These are phyloP conservation scores for Heliconius hortense DNA, from an alignment of 2,888 invertebrate species.

Conservation along the genomic window DNA sequence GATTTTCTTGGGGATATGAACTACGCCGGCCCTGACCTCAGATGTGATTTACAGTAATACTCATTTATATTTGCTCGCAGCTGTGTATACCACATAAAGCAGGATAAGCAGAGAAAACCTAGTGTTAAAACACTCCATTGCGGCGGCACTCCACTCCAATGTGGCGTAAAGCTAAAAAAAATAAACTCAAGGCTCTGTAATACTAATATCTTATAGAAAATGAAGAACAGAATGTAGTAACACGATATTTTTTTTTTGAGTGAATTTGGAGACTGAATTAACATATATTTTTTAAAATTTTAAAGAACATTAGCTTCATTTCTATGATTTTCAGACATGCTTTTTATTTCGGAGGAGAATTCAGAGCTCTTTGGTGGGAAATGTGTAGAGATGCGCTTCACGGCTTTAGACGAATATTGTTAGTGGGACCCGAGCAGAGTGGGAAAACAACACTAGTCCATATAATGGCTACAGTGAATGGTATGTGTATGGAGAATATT, in stretches of 20 bases:
- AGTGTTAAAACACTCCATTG: too few relatives aligned
- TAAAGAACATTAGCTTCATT: neutral
- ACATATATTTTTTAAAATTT: neutral
- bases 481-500: constrained; percentile 45
- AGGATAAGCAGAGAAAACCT: too few relatives aligned
- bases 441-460: constrained; percentile 60
- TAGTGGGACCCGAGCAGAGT: constrained; percentile 58
- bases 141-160: too few relatives aligned
- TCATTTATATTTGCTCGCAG: neutral
- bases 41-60: constrained; percentile 57
- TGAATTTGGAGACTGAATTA: too few relatives aligned
- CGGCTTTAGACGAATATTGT: constrained; percentile 54
- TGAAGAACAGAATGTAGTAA: too few relatives aligned
- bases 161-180: neutral
- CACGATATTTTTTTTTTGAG: too few relatives aligned
- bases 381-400: constrained; percentile 52
- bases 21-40: constrained; percentile 62
- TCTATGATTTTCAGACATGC: constrained; percentile 49
- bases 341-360: constrained; percentile 56
- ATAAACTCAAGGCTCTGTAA: neutral
- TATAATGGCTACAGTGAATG: constrained; percentile 58
- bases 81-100: too few relatives aligned
- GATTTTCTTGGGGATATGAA: constrained; percentile 70
- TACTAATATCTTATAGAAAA: too few relatives aligned
- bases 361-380: constrained; percentile 65